Base-by-base conservation (phyloP, 2,888 invertebrate species). In the Cryptus armator region DNA sequence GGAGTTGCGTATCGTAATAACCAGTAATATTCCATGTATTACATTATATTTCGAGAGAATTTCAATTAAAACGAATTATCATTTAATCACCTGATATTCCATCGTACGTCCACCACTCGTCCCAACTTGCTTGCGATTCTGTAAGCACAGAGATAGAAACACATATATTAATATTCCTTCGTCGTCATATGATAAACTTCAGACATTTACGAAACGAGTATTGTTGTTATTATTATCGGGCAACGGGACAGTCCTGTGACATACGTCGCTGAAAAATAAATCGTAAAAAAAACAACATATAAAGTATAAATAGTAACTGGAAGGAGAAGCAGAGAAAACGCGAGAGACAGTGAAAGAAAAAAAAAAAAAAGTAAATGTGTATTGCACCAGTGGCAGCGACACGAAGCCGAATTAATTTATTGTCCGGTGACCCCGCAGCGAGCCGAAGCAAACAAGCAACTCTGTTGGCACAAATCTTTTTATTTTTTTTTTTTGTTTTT, bases 81-180 rank as follows among this genome's bases (percentile, higher is more conserved):
- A 10, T 56, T 64, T 64, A 86, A 92, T 95, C 93, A 97, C 97
- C 97, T 93, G 97, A 97, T 92, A 97, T 97, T 43, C 97, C 97
- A 92, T 97, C 97, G 95, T 97, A 97, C 0, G 97, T 97, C 97
- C 97, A 97, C 97, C 97, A 97, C 95, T 97, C 97, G 93, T 97
- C 97, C 97, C 97, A 97, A 94, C 97, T 97, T 90, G 96, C 97
- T 89, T 96, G 95, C 87, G 96, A 96, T 93, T 96, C 97, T 97
- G 96, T 29, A 95, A 96, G 91, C 91, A 92, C 92, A 92, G 92
- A 78, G 77, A 70, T 32, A 64, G 1, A 75, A 46, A 70, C n/a
- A 66, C 66, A 48, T 75, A 6, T 37, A 43, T 53, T 44, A 56
- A 62, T 12, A 5, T 62, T n/a, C 3, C 24, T 32, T 72, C 43